A percentile compares a stretch with the other conserved stretches of the same genome.
phyloP scores from a whole-genome alignment of 2,113 vertebrate species.

The Odobenus rosmarus region DNA sequence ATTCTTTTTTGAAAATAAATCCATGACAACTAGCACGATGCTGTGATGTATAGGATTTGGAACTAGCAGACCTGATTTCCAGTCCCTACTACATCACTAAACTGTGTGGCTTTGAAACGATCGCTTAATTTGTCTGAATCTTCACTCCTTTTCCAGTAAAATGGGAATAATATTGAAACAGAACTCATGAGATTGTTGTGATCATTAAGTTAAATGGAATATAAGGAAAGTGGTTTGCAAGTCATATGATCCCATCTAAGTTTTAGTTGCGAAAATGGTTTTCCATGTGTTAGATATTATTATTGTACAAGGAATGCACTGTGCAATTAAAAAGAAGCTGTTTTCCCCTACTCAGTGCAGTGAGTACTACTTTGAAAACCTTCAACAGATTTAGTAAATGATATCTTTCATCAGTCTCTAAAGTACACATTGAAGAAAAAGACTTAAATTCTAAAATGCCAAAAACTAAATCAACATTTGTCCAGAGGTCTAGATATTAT shows the following conservation, averaged over 20 bases:
- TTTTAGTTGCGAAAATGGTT: not conserved
- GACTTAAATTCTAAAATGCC: not conserved
- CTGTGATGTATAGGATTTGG: not conserved
- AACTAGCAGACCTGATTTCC: not conserved
- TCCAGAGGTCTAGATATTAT: not conserved
- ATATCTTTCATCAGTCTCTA: not conserved
- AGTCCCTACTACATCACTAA: not conserved
- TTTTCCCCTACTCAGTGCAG: not conserved
- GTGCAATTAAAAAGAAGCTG: not conserved
- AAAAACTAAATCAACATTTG: not conserved
- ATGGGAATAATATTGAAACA: not conserved
- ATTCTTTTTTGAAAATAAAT: not conserved
- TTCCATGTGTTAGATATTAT: slow-evolving; percentile 53
- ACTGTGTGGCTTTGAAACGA: not conserved
- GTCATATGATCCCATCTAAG: not conserved
- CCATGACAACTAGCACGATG: not conserved
- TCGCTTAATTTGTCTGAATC: not conserved
- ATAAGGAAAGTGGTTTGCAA: not conserved
- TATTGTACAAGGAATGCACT: slow-evolving; percentile 83
- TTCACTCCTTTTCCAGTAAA: not conserved
- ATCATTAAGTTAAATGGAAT: not conserved
- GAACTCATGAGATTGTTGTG: not conserved
- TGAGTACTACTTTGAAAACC: not conserved
- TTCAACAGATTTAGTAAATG: not conserved
- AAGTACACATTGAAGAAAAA: not conserved